Base-by-base conservation (phyloP, 2,888 invertebrate genomes). In the Iphiclides podalirius region DNA sequence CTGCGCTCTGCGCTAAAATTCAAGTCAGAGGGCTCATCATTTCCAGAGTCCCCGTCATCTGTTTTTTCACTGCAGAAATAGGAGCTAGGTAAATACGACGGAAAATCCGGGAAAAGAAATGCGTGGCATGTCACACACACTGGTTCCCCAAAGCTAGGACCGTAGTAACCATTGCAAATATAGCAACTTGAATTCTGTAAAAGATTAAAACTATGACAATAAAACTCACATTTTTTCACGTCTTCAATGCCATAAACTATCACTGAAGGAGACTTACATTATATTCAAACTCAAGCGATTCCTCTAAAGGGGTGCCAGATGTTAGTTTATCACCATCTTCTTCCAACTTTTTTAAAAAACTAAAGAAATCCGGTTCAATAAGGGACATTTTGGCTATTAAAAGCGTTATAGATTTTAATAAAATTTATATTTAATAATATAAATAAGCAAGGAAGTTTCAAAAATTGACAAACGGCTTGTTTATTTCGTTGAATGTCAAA, bases 41-140 rank as follows among this genome's bases (percentile, higher is more conserved):
- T 98, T 0, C 98, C 98, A 0, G 97, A 97, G 75, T 98, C 97
- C 59, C 95, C 95, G 62, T 96, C 96, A 66, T 97, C 97, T 3
- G 94, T 94, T 52, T 91, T 90, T 55, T 91, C 90, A 57, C 89
- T 90, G 53, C 70, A 80, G 64, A 84, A 86, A 58, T 80, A 85
- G 1, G 89, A 85, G 47, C 76, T 80, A 15, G 90, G 90, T 37
- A 89, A 69, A 58, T 88, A 78, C 7, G 90, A 89, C 6, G 91
- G 89, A 56, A 94, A 93, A 68, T 95, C 94, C 0, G 96, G 96
- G 70, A 95, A 97, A n/a, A 98, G 83, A 79, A 98, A 98, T 35
- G 96, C 91, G 73, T 98, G 98, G 67, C 98, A 98, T 0, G 96
- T 96, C 11, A 94, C 92, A 78, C 98, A 98, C 0, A 97, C 93